Evolutionary conservation across 2,888 invertebrate genomes (phyloP).

Genomic region (Acanthosepion lycidas): DNA sequence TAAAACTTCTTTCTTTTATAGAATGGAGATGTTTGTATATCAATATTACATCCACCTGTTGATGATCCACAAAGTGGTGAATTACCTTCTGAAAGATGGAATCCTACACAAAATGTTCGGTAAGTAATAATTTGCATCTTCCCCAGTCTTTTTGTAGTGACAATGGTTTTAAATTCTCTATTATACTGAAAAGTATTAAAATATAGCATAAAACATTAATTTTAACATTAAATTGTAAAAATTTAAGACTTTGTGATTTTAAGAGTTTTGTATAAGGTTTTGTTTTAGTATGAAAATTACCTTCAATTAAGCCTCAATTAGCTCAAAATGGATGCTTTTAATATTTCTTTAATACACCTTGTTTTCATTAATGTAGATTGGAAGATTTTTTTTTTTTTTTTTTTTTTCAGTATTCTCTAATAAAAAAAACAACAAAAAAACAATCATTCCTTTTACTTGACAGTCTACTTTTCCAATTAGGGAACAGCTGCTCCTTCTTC

Average conservation of each 20-base stretch:
- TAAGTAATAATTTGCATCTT: conserved; percentile 53
- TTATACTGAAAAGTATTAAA: background rate
- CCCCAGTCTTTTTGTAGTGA: background rate
- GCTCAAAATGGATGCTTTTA: background rate
- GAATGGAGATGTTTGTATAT: conserved; percentile 99
- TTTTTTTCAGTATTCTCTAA: no score
- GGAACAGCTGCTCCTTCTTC: no score
- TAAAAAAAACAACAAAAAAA: no score
- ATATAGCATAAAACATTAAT: no score
- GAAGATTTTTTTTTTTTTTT: no score
- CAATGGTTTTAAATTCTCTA: background rate
- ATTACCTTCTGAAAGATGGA: conserved; percentile 99
- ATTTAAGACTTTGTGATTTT: background rate
- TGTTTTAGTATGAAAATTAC: background rate
- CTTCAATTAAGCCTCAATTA: background rate
- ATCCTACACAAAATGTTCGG: conserved; percentile 97
- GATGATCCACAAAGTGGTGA: conserved; percentile 99
- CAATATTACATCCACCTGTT: conserved; percentile 98
- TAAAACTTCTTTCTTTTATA: conserved; percentile 76
- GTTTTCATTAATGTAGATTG: background rate
- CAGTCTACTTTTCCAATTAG: no score
- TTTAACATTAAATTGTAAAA: no score
- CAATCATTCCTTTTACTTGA: no score
- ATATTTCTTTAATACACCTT: background rate
- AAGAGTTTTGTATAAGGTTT: background rate